phyloP scores from a whole-genome alignment of 2,888 invertebrate species.

The Cryptocephalus moraei region DNA sequence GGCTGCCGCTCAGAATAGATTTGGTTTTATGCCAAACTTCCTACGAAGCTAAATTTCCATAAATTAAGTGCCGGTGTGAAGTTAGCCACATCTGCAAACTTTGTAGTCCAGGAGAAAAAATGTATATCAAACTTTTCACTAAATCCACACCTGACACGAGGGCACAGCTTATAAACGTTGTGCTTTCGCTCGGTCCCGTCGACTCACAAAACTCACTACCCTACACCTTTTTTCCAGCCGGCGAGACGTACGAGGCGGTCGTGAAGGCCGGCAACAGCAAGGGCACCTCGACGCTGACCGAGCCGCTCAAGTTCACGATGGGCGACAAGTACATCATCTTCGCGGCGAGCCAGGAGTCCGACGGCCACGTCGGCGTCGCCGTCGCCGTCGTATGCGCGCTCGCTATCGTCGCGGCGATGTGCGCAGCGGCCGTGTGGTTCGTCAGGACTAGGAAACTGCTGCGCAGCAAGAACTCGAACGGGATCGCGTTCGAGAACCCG shows the following conservation, averaged over 20 bases:
- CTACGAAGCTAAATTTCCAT: too few relatives aligned
- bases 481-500: conserved; percentile 77
- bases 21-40: too few relatives aligned
- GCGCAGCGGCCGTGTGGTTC: conserved; percentile 52
- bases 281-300: conserved; percentile 65
- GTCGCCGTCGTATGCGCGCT: conserved; percentile 55
- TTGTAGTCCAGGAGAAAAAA: too few relatives aligned
- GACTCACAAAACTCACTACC: too few relatives aligned
- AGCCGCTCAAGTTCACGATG: conserved; percentile 63
- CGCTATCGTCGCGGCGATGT: conserved; percentile 50
- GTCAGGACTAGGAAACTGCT: conserved; percentile 53
- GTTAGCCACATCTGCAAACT: too few relatives aligned
- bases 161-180: too few relatives aligned
- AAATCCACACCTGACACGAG: too few relatives aligned
- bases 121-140: too few relatives aligned
- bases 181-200: too few relatives aligned
- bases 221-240: conserved; percentile 39
- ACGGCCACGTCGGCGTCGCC: conserved; percentile 49
- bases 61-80: too few relatives aligned
- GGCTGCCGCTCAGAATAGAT: too few relatives aligned
- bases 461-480: conserved; percentile 57
- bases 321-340: conserved; percentile 64
- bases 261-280: conserved; percentile 66
- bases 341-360: conserved; percentile 48
- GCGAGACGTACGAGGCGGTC: conserved; percentile 66